These are phyloP conservation scores for Oceanites oceanicus DNA, from an alignment of 2,113 vertebrate genomes.

Conservation along the genomic window DNA sequence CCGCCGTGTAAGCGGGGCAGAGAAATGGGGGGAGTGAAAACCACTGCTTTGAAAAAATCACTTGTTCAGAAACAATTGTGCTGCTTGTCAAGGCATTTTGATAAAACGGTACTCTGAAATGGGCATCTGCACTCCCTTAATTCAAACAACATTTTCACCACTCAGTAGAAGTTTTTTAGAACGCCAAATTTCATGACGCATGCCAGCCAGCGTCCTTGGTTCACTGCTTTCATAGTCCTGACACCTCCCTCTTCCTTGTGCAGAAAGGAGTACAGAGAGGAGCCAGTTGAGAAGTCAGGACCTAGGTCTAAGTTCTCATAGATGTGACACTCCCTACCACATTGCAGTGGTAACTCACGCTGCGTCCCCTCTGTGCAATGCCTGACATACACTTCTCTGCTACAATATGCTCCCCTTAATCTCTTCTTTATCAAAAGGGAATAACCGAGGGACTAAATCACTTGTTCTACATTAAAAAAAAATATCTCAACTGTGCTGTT, in stretches of 20 bases:
- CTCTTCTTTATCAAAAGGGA: neutral
- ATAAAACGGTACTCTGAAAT: neutral
- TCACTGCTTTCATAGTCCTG: neutral
- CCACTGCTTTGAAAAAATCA: neutral
- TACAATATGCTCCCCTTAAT: neutral
- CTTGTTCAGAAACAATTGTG: neutral
- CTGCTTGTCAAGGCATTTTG: neutral
- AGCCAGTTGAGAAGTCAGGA: neutral
- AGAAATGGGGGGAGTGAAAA: neutral
- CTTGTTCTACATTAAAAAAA: neutral
- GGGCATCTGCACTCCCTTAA: neutral
- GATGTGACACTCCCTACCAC: neutral
- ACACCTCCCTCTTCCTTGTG: neutral
- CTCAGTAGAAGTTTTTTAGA: neutral
- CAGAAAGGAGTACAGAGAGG: neutral
- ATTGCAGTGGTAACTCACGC: neutral
- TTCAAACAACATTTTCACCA: neutral
- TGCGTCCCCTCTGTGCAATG: neutral
- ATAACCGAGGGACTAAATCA: neutral
- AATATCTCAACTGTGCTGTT: neutral
- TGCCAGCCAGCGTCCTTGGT: neutral
- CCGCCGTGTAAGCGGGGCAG: fast-evolving
- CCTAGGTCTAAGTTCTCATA: neutral
- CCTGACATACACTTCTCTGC: neutral
- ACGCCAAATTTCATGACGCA: neutral